These are phyloP conservation scores for Seriola quinqueradiata DNA, from an alignment of 2,113 vertebrate species.

Conservation along the genomic window DNA sequence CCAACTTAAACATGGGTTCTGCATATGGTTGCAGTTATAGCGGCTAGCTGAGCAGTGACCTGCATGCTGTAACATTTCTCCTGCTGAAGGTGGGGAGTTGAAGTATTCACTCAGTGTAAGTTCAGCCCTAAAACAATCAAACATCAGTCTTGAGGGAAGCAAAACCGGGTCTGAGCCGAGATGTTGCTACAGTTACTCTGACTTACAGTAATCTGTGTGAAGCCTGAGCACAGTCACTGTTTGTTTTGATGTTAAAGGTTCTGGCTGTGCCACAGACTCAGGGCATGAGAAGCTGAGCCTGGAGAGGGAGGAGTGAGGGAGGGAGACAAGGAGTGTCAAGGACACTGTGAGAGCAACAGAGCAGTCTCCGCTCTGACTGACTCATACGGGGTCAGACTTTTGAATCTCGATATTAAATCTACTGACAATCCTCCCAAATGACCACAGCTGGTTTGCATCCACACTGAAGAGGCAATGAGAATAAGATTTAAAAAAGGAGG, in stretches of 20 bases:
- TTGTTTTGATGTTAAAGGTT: conserved; percentile 59
- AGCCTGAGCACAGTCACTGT: conserved; percentile 19
- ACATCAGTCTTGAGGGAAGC: conserved; percentile 1
- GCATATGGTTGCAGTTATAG: conserved; percentile 37
- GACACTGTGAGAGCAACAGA: not conserved
- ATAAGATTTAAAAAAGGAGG: conserved; percentile 25
- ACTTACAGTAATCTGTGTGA: conserved; percentile 34
- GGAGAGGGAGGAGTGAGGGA: not conserved
- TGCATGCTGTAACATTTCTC: not conserved
- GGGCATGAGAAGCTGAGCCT: not conserved
- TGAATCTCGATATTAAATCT: conserved; percentile 13
- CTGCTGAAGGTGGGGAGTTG: not conserved
- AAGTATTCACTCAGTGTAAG: not conserved
- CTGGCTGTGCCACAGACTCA: conserved; percentile 33
- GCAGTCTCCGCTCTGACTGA: not conserved
- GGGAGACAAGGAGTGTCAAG: not conserved
- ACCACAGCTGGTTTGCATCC: conserved; percentile 48
- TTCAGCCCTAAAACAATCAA: conserved; percentile 18
- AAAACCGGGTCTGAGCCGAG: conserved; percentile 5
- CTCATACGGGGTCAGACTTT: not conserved
- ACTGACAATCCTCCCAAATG: conserved; percentile 7
- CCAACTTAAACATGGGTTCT: conserved; percentile 16
- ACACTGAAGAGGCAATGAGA: not conserved
- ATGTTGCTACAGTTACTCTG: not conserved
- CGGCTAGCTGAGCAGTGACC: conserved; percentile 3